Evolutionary conservation across 1,140 invertebrate species (phyloP).

Genomic region (Eumaeus atala): DNA sequence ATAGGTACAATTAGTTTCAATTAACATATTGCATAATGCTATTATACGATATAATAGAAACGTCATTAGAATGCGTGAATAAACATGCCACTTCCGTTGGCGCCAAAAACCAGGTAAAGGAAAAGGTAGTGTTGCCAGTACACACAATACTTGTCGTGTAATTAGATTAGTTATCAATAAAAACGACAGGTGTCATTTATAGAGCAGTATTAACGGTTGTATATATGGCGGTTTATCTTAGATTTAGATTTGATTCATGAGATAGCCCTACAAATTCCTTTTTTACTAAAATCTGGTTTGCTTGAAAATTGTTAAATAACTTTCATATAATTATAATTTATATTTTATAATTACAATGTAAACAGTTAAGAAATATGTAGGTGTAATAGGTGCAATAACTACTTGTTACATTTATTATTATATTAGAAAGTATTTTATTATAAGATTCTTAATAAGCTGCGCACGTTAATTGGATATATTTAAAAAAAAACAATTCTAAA

Average conservation of each 20-base stretch:
- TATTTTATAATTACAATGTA: too few species aligned
- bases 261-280: too few species aligned
- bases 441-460: neutral
- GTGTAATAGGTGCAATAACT: too few species aligned
- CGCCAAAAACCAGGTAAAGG: constrained; percentile 1
- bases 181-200: too few species aligned
- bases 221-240: too few species aligned
- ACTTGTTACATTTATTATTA: too few species aligned
- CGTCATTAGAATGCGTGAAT: constrained; percentile 4
- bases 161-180: neutral
- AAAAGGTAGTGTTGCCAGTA: neutral
- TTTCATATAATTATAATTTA: too few species aligned
- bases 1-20: constrained; percentile 10
- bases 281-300: too few species aligned
- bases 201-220: too few species aligned
- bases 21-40: constrained; percentile 12
- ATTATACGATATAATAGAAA: constrained; percentile 9
- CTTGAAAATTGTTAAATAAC: too few species aligned
- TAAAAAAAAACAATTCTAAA: constrained; percentile 2
- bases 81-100: constrained; percentile 1
- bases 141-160: neutral
- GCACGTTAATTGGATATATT: neutral
- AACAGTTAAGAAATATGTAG: too few species aligned
- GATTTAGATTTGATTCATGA: too few species aligned
- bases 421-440: neutral